Conservation (phyloP, 1,140 invertebrate genomes). For the Spodoptera litura region DNA sequence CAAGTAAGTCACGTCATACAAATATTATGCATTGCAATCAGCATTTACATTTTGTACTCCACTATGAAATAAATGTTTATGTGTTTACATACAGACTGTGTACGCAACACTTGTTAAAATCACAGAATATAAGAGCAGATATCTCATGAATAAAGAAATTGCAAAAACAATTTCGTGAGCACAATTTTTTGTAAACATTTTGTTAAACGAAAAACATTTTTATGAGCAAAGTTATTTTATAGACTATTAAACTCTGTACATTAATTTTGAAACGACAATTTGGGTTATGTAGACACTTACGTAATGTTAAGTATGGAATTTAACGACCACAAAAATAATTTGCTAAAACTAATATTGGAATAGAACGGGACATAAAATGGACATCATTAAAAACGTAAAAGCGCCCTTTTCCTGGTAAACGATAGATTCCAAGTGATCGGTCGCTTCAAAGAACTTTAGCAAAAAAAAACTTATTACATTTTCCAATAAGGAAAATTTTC, state of each 20-base stretch:
- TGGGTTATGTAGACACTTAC: neutral
- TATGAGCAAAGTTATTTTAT: constrained; percentile 26
- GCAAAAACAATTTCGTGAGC: constrained; percentile 8
- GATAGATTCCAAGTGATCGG: too few species aligned
- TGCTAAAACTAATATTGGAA: too few species aligned
- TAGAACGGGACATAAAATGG: too few species aligned
- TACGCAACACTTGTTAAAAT: neutral
- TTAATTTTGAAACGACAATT: constrained; percentile 22
- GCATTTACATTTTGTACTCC: neutral
- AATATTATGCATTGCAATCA: neutral
- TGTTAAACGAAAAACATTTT: constrained; percentile 13
- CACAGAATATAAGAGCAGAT: neutral
- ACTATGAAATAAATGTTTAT: neutral
- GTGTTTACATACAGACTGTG: neutral
- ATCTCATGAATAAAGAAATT: constrained; percentile 7
- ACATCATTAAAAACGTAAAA: too few species aligned
- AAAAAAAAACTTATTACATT: neutral
- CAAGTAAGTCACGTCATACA: constrained; percentile 88
- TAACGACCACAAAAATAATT: constrained; percentile 5
- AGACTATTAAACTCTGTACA: constrained; percentile 17
- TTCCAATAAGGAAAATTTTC: neutral
- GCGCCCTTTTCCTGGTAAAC: too few species aligned
- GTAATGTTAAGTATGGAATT: neutral
- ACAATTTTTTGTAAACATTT: constrained; percentile 31
- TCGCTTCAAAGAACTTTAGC: neutral